Percentiles rank a stretch among this genome's conserved stretches.
Evolutionary conservation across 2,797 vertebrate genomes (phyloP).

Genomic region (Falco rusticolus): DNA sequence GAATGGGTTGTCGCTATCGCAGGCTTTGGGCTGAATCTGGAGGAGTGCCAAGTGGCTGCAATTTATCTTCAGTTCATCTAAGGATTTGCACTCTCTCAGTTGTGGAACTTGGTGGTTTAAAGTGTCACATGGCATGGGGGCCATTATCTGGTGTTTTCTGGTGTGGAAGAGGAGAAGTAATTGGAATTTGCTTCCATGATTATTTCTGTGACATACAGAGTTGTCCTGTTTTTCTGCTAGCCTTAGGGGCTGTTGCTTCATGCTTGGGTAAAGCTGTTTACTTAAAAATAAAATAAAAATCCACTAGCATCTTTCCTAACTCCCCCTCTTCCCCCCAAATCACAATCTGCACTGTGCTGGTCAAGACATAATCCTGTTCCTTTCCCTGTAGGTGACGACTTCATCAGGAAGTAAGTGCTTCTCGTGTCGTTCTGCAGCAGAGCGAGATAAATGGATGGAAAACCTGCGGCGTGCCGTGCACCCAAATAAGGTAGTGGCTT

Average conservation of each 20-base stretch:
- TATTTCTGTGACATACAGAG: conserved; percentile 24
- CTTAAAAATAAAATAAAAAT: neutral
- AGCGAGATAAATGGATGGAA: conserved; percentile 99
- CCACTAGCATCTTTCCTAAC: neutral
- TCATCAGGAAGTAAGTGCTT: conserved; percentile 98
- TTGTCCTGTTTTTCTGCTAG: neutral
- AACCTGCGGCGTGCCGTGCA: conserved; percentile 96
- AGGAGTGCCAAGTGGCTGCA: neutral
- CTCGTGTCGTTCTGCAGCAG: conserved; percentile 95
- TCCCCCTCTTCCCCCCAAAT: neutral
- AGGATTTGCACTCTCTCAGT: neutral
- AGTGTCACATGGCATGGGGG: neutral
- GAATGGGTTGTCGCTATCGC: neutral
- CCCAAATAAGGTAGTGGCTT: conserved; percentile 91
- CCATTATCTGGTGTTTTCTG: conserved; percentile 39
- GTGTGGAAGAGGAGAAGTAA: conserved; percentile 45
- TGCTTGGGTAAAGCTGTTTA: conserved; percentile 55
- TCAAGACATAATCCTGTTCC: conserved; percentile 42
- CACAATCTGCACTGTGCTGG: conserved; percentile 20
- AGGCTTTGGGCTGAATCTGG: neutral
- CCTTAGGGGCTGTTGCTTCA: conserved; percentile 36
- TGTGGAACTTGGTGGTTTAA: conserved; percentile 8
- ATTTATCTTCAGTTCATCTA: conserved; percentile 12
- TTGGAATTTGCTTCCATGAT: conserved; percentile 47
- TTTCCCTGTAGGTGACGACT: conserved; percentile 89